Percentiles rank a stretch among this genome's conserved stretches.
Conservation (phyloP, 2,797 vertebrate genomes). For the Pempheris klunzingeri region DNA sequence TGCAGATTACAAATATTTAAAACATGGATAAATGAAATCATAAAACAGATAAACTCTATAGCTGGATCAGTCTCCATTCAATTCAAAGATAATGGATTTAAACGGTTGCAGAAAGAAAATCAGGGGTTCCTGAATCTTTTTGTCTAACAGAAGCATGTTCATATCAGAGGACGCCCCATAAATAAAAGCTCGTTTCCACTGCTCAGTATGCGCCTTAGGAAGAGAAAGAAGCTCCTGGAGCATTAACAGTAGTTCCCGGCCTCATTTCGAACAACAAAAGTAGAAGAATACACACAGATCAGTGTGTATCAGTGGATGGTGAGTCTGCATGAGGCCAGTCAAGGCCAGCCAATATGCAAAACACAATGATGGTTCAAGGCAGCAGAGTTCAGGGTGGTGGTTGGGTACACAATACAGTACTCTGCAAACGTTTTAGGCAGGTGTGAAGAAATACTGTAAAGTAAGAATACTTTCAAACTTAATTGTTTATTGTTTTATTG, state of each 20-base stretch:
- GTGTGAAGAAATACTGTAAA: no score
- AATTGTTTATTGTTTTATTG: no score
- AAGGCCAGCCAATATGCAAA: background rate
- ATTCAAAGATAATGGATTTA: background rate
- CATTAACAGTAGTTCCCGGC: background rate
- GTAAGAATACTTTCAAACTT: no score
- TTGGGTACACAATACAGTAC: no score
- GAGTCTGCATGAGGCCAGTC: background rate
- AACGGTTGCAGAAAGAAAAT: background rate
- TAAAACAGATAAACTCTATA: background rate
- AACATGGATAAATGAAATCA: background rate
- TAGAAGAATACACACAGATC: background rate
- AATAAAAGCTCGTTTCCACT: background rate
- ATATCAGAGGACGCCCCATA: no score
- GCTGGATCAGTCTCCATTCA: background rate
- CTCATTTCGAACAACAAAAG: background rate
- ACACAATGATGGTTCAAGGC: background rate
- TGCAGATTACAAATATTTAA: background rate
- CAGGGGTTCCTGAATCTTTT: background rate
- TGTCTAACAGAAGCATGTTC: background rate
- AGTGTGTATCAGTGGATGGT: background rate
- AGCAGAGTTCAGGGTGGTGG: background rate
- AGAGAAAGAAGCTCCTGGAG: background rate
- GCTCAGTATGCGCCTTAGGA: background rate
- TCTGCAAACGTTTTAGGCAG: no score